Base-by-base conservation (phyloP, 2,113 vertebrate genomes). In the Sinocyclocheilus rhinocerous region DNA sequence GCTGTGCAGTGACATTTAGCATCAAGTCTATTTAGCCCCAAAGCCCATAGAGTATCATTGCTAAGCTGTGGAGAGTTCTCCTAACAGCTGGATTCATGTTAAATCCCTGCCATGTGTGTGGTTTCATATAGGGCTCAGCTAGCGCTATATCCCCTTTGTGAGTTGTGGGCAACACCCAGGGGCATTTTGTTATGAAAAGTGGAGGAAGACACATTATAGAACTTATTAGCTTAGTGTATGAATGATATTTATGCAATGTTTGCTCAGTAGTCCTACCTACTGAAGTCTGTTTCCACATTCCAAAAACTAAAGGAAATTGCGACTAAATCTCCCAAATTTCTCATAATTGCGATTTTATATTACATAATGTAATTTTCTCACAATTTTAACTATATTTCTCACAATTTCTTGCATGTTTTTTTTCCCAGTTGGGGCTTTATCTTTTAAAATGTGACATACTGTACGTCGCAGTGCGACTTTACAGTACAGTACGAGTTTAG, bases 61-160 rank as follows among this genome's bases (percentile, higher is more conserved):
- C 69, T 83, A 72, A 83, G 26, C 67, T 82, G 45, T 82, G 26
- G 7, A 15, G 63, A 70, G 80, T 69, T 69, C 63, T 84, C 81
- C 2, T 72, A 73, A 84, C 81, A 84, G 81, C 81, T 84, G 81
- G 69, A 84, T 84, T 59, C 69, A 73, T 84, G 59, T 81, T 63
- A 81, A 81, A 48, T 15, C 20, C 36, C 18, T 50, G 75, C 50
- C 42, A 48, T 87, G 87, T 81, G 48, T 87, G 80, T 65, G 72
- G 11, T 10, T 69, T 50, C 36, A 67, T 82, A 82, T 29, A 80
- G 36, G 33, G 57, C 78, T 65, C 39, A 65, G 78, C 59, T 81
- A 77, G 76, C 55, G 59, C n/a, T 61, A 18, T 65, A 26, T 33
- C 4, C 42, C 61, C 79, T 65, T 81, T 24, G 61, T 83, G 50